phyloP scores from a whole-genome alignment of 2,797 vertebrate species.

The Cirrhinus molitorella region DNA sequence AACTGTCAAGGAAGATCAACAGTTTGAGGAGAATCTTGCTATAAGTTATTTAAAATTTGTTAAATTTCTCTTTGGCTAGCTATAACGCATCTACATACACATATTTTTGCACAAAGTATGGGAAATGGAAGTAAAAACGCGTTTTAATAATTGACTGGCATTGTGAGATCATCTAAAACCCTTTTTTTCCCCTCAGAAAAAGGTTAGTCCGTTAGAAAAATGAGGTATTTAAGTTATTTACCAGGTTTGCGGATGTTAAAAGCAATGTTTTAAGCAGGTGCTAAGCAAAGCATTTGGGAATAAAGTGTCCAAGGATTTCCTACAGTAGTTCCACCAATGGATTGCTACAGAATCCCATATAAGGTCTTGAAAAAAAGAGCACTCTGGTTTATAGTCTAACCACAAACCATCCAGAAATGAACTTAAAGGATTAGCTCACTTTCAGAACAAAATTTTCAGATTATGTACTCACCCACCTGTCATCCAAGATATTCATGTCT shows the following conservation, averaged over 20 bases:
- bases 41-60: too few relatives aligned
- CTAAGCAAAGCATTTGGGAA: not conserved
- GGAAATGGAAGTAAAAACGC: not conserved
- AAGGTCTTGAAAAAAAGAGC: conserved; percentile 16
- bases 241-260: not conserved
- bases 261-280: not conserved
- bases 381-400: conserved; percentile 48
- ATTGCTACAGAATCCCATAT: conserved; percentile 1
- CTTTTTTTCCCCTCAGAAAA: conserved; percentile 48
- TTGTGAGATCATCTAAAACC: not conserved
- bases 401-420: conserved; percentile 51
- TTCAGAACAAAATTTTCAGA: too few relatives aligned
- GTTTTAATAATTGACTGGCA: not conserved
- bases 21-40: too few relatives aligned
- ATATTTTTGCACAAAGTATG: not conserved
- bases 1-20: too few relatives aligned
- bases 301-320: not conserved
- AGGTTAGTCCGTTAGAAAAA: conserved; percentile 66
- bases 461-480: too few relatives aligned
- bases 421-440: too few relatives aligned
- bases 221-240: not conserved
- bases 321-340: conserved; percentile 37
- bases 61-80: too few relatives aligned
- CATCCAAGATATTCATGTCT: too few relatives aligned
- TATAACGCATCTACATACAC: not conserved